Percentiles rank a stretch among this genome's conserved stretches.
Conservation (phyloP, 2,113 vertebrate species). For the Nesoenas mayeri region DNA sequence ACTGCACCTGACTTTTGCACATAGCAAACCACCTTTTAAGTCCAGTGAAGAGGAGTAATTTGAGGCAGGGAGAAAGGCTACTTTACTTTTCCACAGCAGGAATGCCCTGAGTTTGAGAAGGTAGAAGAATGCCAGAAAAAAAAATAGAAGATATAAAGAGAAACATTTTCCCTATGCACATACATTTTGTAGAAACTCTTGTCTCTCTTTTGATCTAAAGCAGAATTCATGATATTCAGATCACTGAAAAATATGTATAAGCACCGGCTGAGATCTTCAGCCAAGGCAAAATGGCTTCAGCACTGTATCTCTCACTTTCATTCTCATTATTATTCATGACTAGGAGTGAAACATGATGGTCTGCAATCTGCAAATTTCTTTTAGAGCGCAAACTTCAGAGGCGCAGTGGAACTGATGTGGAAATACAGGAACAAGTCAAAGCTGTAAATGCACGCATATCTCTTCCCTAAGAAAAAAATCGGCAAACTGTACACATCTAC, state of each 20-base stretch:
- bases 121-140: slow-evolving; percentile 15
- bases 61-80: not conserved
- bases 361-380: slow-evolving; percentile 72
- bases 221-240: slow-evolving; percentile 65
- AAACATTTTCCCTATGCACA: slow-evolving; percentile 3
- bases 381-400: slow-evolving; percentile 54
- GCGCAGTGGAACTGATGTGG: slow-evolving; percentile 15
- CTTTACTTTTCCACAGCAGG: slow-evolving; percentile 17
- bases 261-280: slow-evolving; percentile 53
- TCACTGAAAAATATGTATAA: slow-evolving; percentile 49
- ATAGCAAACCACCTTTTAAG: not conserved
- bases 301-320: slow-evolving; percentile 46
- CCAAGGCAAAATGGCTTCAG: slow-evolving; percentile 57
- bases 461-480: not conserved
- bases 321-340: slow-evolving; percentile 66
- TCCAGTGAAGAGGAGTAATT: slow-evolving; percentile 27
- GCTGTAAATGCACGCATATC: not conserved
- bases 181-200: slow-evolving; percentile 41
- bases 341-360: slow-evolving; percentile 54
- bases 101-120: slow-evolving; percentile 49
- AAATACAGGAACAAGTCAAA: slow-evolving; percentile 39
- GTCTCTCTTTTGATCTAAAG: slow-evolving; percentile 43
- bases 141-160: slow-evolving; percentile 28
- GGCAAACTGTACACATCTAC: slow-evolving; percentile 55
- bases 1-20: slow-evolving; percentile 20